Percentiles rank a stretch among this genome's conserved stretches.
Conservation (phyloP, 1,140 invertebrate species). For the Bombyx mori region ASM3026992v2 NC_085130.1:5887001-5887500, state of each 20-base stretch:
- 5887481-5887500: neutral
- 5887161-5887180: conserved; percentile 59
- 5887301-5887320: no score
- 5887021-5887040: conserved; percentile 31
- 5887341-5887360: no score
- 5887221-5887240: conserved; percentile 5
- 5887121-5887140: conserved; percentile 34
- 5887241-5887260: conserved; percentile 5
- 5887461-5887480: no score
- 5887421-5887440: no score
- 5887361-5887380: no score
- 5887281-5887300: no score
- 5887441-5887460: no score
- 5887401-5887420: no score
- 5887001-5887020: conserved; percentile 22
- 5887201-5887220: neutral
- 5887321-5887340: no score
- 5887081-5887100: conserved; percentile 42
- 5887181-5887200: conserved; percentile 53
- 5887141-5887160: conserved; percentile 25
- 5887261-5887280: neutral
- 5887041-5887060: conserved; percentile 31
- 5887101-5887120: conserved; percentile 54
- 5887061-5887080: conserved; percentile 42
- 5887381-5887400: no score